phyloP scores from a whole-genome alignment of 2,888 invertebrate genomes.

The Eristalis arbustorum region DNA sequence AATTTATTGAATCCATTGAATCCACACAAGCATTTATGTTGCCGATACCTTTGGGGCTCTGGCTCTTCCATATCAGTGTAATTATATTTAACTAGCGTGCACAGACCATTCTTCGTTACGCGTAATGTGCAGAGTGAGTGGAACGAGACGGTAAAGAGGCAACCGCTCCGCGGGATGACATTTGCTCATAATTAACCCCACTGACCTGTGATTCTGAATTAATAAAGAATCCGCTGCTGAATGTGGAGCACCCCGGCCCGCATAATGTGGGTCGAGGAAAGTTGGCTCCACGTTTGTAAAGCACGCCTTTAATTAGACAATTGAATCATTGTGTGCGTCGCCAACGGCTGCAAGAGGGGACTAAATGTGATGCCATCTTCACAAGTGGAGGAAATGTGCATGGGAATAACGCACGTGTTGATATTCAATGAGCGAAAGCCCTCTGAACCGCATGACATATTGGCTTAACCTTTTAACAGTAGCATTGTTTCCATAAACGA shows the following conservation, averaged over 20 bases:
- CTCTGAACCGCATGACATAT: neutral
- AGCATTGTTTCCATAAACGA: too few species aligned
- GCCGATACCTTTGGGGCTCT: constrained; percentile 22
- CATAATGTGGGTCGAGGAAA: constrained; percentile 42
- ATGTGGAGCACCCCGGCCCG: constrained; percentile 1
- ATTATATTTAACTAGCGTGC: constrained; percentile 45
- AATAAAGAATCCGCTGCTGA: constrained; percentile 37
- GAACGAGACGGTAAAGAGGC: neutral
- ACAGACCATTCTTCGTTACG: neutral
- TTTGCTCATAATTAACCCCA: constrained; percentile 68
- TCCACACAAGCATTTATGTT: constrained; percentile 27
- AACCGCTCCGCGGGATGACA: constrained; percentile 14
- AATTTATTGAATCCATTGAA: constrained; percentile 55
- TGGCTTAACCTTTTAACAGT: neutral
- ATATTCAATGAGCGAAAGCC: neutral
- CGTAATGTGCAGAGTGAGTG: constrained; percentile 1
- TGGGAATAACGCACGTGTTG: neutral
- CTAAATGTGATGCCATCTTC: neutral
- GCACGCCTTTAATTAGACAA: constrained; percentile 22
- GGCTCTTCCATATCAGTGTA: constrained; percentile 11
- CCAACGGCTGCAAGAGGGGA: neutral
- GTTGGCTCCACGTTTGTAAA: constrained; percentile 20
- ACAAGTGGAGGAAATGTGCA: neutral
- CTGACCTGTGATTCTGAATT: constrained; percentile 63
- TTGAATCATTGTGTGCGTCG: neutral